These are phyloP conservation scores for Anhinga anhinga DNA, from an alignment of 2,113 vertebrate species.

Conservation along the genomic window DNA sequence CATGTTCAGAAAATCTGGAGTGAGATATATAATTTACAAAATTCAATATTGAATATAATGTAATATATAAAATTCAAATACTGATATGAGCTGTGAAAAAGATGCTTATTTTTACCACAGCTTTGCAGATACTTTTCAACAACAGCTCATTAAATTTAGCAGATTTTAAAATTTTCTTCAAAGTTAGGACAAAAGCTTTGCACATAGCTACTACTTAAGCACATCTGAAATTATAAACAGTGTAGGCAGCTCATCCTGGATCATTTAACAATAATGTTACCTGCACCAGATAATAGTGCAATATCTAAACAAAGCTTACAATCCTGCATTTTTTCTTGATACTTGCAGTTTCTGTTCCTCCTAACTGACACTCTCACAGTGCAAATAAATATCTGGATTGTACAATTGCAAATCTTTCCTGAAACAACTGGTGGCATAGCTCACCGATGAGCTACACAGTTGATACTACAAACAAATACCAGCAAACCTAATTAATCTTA, in stretches of 20 bases:
- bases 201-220: neutral
- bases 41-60: neutral
- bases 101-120: neutral
- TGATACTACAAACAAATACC: neutral
- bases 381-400: neutral
- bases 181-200: neutral
- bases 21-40: neutral
- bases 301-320: neutral
- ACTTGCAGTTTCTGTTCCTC: neutral
- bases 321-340: neutral
- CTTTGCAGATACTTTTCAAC: neutral
- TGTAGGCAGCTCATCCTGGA: neutral
- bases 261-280: rapidly evolving
- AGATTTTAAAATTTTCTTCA: neutral
- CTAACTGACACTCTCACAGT: neutral
- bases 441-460: neutral
- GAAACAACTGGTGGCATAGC: neutral
- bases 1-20: neutral
- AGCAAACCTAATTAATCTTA: neutral
- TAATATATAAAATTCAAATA: neutral
- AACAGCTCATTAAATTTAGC: neutral
- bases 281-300: neutral
- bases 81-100: neutral
- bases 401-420: neutral
- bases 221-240: neutral